phyloP scores from a whole-genome alignment of 2,797 vertebrate genomes.

The Bucorvus abyssinicus region DNA sequence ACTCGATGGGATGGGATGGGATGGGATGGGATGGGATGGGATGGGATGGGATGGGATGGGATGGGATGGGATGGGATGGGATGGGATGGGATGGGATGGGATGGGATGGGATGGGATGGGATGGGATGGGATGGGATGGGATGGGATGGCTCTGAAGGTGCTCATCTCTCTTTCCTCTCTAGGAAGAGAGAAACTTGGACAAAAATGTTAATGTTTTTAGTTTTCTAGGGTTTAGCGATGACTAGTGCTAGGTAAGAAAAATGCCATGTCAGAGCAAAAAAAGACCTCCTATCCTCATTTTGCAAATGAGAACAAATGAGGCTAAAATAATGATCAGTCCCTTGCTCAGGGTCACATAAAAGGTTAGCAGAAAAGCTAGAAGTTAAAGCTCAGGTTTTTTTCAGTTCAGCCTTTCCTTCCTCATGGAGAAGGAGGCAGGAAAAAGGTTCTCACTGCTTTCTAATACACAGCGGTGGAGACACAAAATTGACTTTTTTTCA shows the following conservation, averaged over 20 bases:
- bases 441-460: neutral
- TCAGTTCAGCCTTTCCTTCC: neutral
- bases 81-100: neutral
- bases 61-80: neutral
- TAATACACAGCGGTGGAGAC: neutral
- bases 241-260: neutral
- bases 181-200: neutral
- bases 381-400: neutral
- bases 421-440: neutral
- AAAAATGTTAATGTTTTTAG: neutral
- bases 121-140: neutral
- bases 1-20: neutral
- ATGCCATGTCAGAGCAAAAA: neutral
- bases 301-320: neutral
- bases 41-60: neutral
- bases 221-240: neutral
- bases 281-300: neutral
- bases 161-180: neutral
- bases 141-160: neutral
- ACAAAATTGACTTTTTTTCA: neutral
- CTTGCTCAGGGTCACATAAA: neutral
- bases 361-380: neutral
- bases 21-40: neutral
- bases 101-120: neutral
- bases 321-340: neutral